These are phyloP conservation scores for Tetranychus truncatus DNA, from an alignment of 2,888 invertebrate genomes.

Conservation along the genomic window DNA sequence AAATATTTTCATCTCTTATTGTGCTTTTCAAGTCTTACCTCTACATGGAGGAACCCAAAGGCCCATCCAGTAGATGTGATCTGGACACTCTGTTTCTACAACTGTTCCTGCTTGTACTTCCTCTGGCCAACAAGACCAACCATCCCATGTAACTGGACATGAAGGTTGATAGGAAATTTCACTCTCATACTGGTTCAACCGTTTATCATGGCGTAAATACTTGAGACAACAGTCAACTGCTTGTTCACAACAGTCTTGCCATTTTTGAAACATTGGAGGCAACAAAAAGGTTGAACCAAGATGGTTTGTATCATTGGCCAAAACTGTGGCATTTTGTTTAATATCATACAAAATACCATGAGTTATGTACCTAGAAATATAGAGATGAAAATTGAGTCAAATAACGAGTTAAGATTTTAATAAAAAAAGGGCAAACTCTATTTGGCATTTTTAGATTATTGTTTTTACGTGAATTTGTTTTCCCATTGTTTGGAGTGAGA, in stretches of 20 bases:
- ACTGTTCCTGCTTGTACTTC: conserved; percentile 20
- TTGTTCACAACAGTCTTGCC: conserved; percentile 24
- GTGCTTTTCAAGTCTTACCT: conserved; percentile 20
- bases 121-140: conserved; percentile 26
- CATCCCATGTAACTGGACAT: conserved; percentile 28
- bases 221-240: conserved; percentile 13
- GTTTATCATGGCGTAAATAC: conserved; percentile 4
- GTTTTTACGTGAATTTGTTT: too few relatives aligned
- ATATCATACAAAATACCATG: conserved; percentile 10
- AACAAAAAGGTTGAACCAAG: conserved; percentile 20
- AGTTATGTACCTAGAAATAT: not conserved
- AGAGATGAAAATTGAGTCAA: not conserved
- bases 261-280: conserved; percentile 19
- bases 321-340: conserved; percentile 1
- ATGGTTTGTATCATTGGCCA: conserved; percentile 18
- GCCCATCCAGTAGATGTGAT: conserved; percentile 24
- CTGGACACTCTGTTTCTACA: conserved; percentile 20
- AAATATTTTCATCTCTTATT: too few relatives aligned
- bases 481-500: too few relatives aligned
- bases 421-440: not conserved
- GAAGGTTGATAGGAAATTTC: not conserved
- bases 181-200: not conserved
- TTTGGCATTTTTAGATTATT: too few relatives aligned
- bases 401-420: not conserved
- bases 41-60: conserved; percentile 10